Conservation (phyloP, 2,888 invertebrate genomes). For the Brachypterus glaber region DNA sequence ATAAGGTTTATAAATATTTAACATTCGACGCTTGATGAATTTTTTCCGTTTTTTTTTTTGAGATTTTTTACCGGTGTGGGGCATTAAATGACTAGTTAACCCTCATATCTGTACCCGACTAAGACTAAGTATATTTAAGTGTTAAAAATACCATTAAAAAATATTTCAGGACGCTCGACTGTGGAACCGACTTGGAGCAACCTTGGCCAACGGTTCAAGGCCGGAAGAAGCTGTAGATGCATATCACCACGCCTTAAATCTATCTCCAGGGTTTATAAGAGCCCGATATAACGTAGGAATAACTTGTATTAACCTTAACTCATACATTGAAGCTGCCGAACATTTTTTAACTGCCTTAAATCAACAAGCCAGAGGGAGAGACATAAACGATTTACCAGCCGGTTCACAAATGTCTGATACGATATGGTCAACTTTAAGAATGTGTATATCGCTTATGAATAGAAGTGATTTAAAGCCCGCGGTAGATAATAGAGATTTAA, state of each 20-base stretch:
- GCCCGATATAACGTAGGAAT: conserved; percentile 97
- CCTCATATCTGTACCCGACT: no score
- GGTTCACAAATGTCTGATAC: conserved; percentile 71
- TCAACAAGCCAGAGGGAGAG: conserved; percentile 74
- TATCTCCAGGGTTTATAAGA: conserved; percentile 92
- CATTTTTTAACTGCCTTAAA: conserved; percentile 90
- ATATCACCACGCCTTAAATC: conserved; percentile 80
- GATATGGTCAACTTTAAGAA: conserved; percentile 88
- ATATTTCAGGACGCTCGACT: conserved; percentile 71
- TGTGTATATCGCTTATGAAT: conserved; percentile 77
- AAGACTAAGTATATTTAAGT: no score
- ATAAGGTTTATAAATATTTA: no score
- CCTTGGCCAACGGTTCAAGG: conserved; percentile 88
- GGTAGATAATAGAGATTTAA: conserved; percentile 53
- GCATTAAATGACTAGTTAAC: no score
- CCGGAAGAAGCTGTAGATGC: conserved; percentile 96
- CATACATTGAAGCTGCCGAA: conserved; percentile 91
- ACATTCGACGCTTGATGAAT: no score
- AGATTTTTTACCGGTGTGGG: no score
- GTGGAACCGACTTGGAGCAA: conserved; percentile 97
- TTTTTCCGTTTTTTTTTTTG: no score
- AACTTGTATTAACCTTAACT: conserved; percentile 91
- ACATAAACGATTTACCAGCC: conserved; percentile 37
- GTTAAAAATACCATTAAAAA: no score
- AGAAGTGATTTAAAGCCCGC: conserved; percentile 52